Percentiles rank a stretch among this genome's conserved stretches.
These are phyloP conservation scores for Prorops nasuta DNA, from an alignment of 1,140 invertebrate species.

Conservation along the genomic window DNA sequence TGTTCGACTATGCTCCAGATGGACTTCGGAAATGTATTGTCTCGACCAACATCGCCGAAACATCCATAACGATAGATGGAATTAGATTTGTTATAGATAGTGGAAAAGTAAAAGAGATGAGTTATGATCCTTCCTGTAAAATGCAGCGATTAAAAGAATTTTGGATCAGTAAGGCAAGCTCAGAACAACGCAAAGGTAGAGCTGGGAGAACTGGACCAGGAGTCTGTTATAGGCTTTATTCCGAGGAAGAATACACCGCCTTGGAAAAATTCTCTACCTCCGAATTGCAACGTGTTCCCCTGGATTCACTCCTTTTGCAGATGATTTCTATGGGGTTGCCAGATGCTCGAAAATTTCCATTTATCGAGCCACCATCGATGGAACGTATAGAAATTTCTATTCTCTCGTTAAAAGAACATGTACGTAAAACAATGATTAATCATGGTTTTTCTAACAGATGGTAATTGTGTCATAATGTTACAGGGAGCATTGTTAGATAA, in stretches of 20 bases:
- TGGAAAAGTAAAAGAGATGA: constrained; percentile 97
- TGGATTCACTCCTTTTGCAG: constrained; percentile 89
- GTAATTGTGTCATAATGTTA: constrained; percentile 24
- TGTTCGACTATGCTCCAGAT: constrained; percentile 95
- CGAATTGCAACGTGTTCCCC: constrained; percentile 87
- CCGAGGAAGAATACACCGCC: constrained; percentile 78
- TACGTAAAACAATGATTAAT: constrained; percentile 48
- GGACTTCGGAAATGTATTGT: constrained; percentile 96
- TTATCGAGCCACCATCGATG: constrained; percentile 84
- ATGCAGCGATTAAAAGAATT: constrained; percentile 90
- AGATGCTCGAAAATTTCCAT: constrained; percentile 90
- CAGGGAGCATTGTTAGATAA: constrained; percentile 80
- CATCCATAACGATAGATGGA: constrained; percentile 98
- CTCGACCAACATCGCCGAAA: constrained; percentile 99
- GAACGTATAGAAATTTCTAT: constrained; percentile 87
- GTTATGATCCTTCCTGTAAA: constrained; percentile 84
- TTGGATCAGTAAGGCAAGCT: constrained; percentile 96
- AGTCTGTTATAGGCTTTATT: constrained; percentile 73
- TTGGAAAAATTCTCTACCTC: constrained; percentile 81
- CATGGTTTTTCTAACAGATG: constrained; percentile 21
- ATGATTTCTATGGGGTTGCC: constrained; percentile 94
- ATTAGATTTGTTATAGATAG: constrained; percentile 97
- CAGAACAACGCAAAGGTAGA: constrained; percentile 94
- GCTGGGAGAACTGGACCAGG: constrained; percentile 76
- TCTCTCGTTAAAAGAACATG: constrained; percentile 83